Base-by-base conservation (phyloP, 2,113 vertebrate genomes). In the Pterocles burchelli region DNA sequence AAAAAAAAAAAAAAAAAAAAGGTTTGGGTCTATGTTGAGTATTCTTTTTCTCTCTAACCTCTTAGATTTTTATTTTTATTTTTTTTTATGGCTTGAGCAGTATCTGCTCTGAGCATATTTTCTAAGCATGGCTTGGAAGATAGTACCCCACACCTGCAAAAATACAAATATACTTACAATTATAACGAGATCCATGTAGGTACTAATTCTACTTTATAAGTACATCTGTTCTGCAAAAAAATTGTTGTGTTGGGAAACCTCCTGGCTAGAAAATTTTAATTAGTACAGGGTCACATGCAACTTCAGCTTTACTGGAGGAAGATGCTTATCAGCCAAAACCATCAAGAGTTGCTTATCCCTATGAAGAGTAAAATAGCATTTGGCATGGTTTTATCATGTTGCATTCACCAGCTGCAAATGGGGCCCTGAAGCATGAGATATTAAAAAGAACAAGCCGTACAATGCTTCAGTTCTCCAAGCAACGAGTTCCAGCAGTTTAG, bases 371-470 rank as follows among this genome's bases (percentile, higher is more conserved):
- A 94, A 96, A 94, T 95, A 90, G 83, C 36, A 57, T 96, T 95
- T 96, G 96, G 84, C 89, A 68, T 96, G 88, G 73, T 78, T 93
- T 95, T 95, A 95, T 81, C 83, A 93, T 80, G 54, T 78, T 94
- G 70, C 57, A 79, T 90, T 96, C 87, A 91, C 76, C 92, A 95
- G 85, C 93, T 93, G 92, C 92, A 96, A 92, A 94, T 93, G 80
- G 68, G 74, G 86, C 95, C 96, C 93, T 89, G 80, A 95, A 96
- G 92, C 94, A 90, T 87, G 92, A 93, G 80, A 78, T 95, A 85
- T 58, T 94, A 93, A 96, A 97, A 93, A 85, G 94, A 97, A 92
- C 93, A 96, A 96, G 93, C 83, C 89, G 83, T 94, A 92, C 86
- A 86, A 66, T 95, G 91, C 80, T 90, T 95, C 70, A 66, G 93